Base-by-base conservation (phyloP, 2,888 invertebrate species). In the Xestia xanthographa region DNA sequence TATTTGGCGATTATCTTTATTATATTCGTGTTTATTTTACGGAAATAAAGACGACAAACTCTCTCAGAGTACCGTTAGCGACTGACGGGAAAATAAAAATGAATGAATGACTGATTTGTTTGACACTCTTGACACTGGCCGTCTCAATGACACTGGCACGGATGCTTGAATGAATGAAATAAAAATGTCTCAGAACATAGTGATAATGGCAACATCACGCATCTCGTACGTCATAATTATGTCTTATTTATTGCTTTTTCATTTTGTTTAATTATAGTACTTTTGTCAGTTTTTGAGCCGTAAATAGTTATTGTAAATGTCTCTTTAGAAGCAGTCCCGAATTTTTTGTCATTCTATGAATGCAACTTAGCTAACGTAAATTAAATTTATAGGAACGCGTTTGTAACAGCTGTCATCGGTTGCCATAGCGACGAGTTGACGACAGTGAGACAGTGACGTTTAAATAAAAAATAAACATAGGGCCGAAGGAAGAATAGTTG, bases 31-130 rank as follows among this genome's bases (percentile, higher is more conserved):
- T 88, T 89, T 87, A 85, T 80, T 86, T 84, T 62, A n/a, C 22
- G 50, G 69, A 77, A 78, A 77, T 74, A 81, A 76, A 83, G 76
- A 86, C 89, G 67, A 86, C 88, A 75, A 80, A 77, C 87, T 74
- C 43, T n/a, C 34, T 9, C 58, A 72, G 66, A 67, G 60, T 88
- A 91, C 91, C 91, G 92, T 91, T 92, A 92, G 50, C 77, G 84
- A 92, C 91, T 90, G 89, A 83, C 77, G 65, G 83, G 26, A 56
- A 82, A 77, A 73, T 66, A 80, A 48, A 29, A 79, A 66, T 9
- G 53, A 53, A 50, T n/a, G 43, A 68, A n/a, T n/a, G 11, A 71
- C n/a, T 14, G 11, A 34, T 34, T 76, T 76, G 14, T 45, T 41
- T 75, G 75, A 69, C 26, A 63, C 6, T n/a, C 38, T 41, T 80